phyloP scores from a whole-genome alignment of 2,797 vertebrate genomes.

The Labroides dimidiatus region DNA sequence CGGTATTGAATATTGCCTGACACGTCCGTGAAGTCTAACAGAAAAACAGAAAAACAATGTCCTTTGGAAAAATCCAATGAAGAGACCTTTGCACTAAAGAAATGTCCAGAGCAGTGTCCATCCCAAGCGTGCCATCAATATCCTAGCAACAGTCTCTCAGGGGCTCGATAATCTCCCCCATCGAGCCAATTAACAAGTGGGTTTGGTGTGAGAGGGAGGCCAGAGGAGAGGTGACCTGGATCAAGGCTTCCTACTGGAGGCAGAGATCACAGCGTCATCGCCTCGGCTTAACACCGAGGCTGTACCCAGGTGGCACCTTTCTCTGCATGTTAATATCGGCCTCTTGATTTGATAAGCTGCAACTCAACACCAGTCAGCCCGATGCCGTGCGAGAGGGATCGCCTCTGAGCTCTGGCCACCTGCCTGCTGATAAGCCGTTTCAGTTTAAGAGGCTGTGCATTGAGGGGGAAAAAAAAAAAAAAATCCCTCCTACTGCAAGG shows the following conservation, averaged over 20 bases:
- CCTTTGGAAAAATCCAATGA: slow-evolving; percentile 41
- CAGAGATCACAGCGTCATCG: slow-evolving; percentile 49
- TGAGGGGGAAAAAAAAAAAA: slow-evolving; percentile 14
- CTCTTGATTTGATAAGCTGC: slow-evolving; percentile 62
- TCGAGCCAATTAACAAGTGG: slow-evolving; percentile 71
- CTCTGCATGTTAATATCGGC: slow-evolving; percentile 36
- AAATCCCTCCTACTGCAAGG: slow-evolving; percentile 20
- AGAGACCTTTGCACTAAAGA: slow-evolving; percentile 52
- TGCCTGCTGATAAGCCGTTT: slow-evolving; percentile 40
- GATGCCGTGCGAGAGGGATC: slow-evolving; percentile 22
- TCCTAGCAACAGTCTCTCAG: slow-evolving; percentile 72
- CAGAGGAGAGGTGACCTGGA: slow-evolving; percentile 27
- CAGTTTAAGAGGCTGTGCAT: not conserved
- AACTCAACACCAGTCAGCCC: slow-evolving; percentile 44
- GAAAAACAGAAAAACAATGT: slow-evolving; percentile 6
- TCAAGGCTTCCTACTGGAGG: slow-evolving; percentile 25
- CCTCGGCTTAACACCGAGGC: slow-evolving; percentile 39
- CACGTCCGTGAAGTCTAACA: not conserved
- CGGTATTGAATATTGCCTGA: slow-evolving; percentile 7
- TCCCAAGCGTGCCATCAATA: slow-evolving; percentile 59
- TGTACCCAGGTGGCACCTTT: slow-evolving; percentile 56
- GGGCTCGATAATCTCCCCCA: slow-evolving; percentile 67
- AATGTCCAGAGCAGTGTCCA: slow-evolving; percentile 34
- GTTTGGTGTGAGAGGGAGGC: slow-evolving; percentile 28
- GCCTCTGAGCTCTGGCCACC: slow-evolving; percentile 45